Conservation (phyloP, 2,888 invertebrate species). For the Netelia inedita region DNA sequence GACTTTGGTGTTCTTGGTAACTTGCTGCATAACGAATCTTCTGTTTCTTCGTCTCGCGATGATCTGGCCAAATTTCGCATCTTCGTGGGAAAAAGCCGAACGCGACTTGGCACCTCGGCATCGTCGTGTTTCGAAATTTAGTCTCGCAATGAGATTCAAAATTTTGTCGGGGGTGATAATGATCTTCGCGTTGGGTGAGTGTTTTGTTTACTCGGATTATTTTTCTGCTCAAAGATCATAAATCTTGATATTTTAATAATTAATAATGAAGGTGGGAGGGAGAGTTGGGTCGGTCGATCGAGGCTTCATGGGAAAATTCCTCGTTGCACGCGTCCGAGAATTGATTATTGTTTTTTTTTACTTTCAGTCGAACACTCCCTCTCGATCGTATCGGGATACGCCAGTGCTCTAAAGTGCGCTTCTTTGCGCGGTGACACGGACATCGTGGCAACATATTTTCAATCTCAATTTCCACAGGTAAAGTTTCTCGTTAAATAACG, state of each 20-base stretch:
- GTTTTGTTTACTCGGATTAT: conserved; percentile 21
- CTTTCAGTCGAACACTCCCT: conserved; percentile 88
- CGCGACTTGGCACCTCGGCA: conserved; percentile 81
- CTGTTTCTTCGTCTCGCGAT: conserved; percentile 86
- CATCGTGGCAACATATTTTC: conserved; percentile 80
- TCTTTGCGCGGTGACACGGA: conserved; percentile 74
- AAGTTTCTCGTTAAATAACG: background rate
- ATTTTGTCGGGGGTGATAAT: conserved; percentile 85
- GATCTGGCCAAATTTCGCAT: conserved; percentile 86
- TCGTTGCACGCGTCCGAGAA: conserved; percentile 19
- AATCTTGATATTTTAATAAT: background rate
- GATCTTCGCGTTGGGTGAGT: conserved; percentile 85
- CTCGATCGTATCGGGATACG: conserved; percentile 87
- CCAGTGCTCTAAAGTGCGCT: conserved; percentile 85
- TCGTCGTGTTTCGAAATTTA: conserved; percentile 69
- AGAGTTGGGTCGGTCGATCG: too few relatives aligned
- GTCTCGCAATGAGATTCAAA: conserved; percentile 83
- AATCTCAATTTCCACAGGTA: conserved; percentile 83
- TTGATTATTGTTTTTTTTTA: conserved; percentile 25
- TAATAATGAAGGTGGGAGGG: too few relatives aligned
- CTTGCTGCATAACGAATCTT: conserved; percentile 86
- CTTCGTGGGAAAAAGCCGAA: conserved; percentile 86
- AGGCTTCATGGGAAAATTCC: too few relatives aligned
- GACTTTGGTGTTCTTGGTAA: conserved; percentile 87
- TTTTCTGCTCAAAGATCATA: conserved; percentile 12